Evolutionary conservation across 1,140 invertebrate genomes (phyloP), one percentile per base, ranked within the genome.

Genomic region (Atta colombica): DNA sequence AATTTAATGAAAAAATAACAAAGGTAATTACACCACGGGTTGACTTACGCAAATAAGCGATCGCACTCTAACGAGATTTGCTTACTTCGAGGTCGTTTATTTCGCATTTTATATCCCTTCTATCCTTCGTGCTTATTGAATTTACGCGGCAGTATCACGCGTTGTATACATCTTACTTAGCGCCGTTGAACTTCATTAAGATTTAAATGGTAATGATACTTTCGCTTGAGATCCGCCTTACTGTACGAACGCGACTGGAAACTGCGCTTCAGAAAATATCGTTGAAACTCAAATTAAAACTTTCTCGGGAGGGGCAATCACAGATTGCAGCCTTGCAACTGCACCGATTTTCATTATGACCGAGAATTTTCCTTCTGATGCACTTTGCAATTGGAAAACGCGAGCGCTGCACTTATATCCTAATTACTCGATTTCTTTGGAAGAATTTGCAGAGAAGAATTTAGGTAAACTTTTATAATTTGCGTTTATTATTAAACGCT

Each of bases 1-100:
- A 94, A 90, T 93, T 94, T 94, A 94, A 95, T 94, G 93, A 92
- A 95, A 95, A 93, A 93, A 93, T 90, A 94, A 94, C 93, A 94
- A 78, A 88, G 85, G 85, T 91, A 92, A 92, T 94, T 93, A 92
- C 72, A 72, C 39, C 63, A 0, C 31, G 31, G 69, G 75, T 49
- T 60, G 72, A 75, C 69, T 86, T 72, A 81, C 65, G 63, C 53
- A 77, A 18, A 84, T 90, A 88, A 88, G 80, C 89, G 82, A 82
- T 78, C 77, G 31, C 87, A 35, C 77, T 45, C 72, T 66, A 51
- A 10, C 45, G 7, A 65, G 78, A 85, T 87, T 72, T 51, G 51
- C 14, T 39, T 55, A 69, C 3, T 39, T 25, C 21, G 82, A 25
- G 74, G n/a, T 85, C 63, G 51, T 69, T 88, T 82, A 84, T 71